Evolutionary conservation across 2,888 invertebrate genomes (phyloP).

Genomic region (Cenopis cana): DNA sequence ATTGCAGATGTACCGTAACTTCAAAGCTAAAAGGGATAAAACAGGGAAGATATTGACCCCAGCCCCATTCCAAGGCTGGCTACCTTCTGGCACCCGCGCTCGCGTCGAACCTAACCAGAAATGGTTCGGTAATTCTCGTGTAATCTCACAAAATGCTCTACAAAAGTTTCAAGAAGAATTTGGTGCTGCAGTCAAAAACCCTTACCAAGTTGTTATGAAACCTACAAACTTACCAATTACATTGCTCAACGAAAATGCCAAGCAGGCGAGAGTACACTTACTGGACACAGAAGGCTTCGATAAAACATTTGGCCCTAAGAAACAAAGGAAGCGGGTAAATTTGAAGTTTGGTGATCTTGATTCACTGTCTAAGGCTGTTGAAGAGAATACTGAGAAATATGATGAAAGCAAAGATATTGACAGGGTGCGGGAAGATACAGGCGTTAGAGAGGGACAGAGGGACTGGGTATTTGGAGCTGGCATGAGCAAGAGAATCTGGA

Average conservation of each 20-base stretch:
- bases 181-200: slow-evolving; percentile 96
- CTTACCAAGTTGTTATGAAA: slow-evolving; percentile 98
- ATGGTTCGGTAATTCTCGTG: slow-evolving; percentile 99
- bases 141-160: slow-evolving; percentile 95
- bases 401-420: slow-evolving; percentile 93
- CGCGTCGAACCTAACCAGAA: slow-evolving; percentile 98
- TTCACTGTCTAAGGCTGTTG: slow-evolving; percentile 90
- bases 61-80: slow-evolving; percentile 97
- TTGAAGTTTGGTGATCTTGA: slow-evolving; percentile 90
- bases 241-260: slow-evolving; percentile 95
- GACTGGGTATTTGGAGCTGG: slow-evolving; percentile 99
- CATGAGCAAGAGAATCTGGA: slow-evolving; percentile 99
- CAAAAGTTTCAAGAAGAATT: slow-evolving; percentile 97
- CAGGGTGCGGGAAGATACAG: slow-evolving; percentile 92
- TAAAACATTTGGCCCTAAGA: slow-evolving; percentile 97
- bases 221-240: slow-evolving; percentile 98
- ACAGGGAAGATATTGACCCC: slow-evolving; percentile 95
- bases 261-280: slow-evolving; percentile 96
- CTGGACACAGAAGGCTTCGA: slow-evolving; percentile 98
- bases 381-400: slow-evolving; percentile 90
- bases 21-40: slow-evolving; percentile 96
- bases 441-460: slow-evolving; percentile 91
- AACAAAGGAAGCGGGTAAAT: slow-evolving; percentile 95
- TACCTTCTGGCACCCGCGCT: slow-evolving; percentile 95
- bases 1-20: slow-evolving; percentile 99